These are phyloP conservation scores for Echinometra lucunter DNA, from an alignment of 53 echinoderm and acorn worm genomes.

Conservation along the genomic window DNA sequence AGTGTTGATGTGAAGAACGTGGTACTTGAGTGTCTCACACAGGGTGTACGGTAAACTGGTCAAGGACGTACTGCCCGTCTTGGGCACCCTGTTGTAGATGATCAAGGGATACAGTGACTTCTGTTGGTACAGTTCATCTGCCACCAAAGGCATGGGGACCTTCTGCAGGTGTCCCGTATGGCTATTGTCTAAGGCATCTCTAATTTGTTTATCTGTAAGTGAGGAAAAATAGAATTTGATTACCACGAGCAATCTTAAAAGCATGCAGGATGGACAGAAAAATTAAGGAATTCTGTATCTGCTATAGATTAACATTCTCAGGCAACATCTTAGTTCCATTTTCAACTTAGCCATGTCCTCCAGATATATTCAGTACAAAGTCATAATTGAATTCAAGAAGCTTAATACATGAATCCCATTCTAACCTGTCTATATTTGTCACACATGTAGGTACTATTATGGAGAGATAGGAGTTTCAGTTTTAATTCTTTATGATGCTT, in stretches of 20 bases:
- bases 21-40: conserved; percentile 84
- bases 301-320: not conserved
- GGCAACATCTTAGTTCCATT: no score
- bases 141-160: not conserved
- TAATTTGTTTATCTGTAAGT: conserved; percentile 55
- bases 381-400: no score
- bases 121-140: conserved; percentile 27
- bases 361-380: no score
- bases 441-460: no score
- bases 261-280: no score
- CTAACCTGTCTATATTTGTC: no score
- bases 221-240: not conserved
- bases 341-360: no score
- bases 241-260: not conserved
- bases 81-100: conserved; percentile 98
- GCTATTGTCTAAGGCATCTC: conserved; percentile 10
- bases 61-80: conserved; percentile 97
- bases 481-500: no score
- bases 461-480: no score
- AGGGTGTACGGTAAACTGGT: conserved; percentile 93
- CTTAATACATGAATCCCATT: no score
- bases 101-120: conserved; percentile 77
- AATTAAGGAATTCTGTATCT: not conserved
- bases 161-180: conserved; percentile 58
- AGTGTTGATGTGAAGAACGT: conserved; percentile 95